Conservation (phyloP, 2,113 vertebrate genomes). For the Elaphurus davidianus region DNA sequence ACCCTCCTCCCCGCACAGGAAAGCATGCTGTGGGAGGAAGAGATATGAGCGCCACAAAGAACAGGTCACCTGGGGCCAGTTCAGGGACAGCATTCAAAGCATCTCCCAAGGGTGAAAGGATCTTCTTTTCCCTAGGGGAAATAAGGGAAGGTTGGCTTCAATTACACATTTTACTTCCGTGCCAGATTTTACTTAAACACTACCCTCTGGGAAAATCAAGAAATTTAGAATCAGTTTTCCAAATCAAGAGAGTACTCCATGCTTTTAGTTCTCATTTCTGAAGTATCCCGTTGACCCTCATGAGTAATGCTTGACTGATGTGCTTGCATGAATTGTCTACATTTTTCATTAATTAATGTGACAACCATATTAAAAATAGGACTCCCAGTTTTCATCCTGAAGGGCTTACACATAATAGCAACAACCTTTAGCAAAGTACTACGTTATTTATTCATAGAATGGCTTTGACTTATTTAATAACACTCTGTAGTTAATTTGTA, state of each 20-base stretch:
- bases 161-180: background rate
- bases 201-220: background rate
- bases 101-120: background rate
- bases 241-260: background rate
- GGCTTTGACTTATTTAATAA: conserved; percentile 38
- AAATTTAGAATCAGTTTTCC: background rate
- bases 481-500: conserved; percentile 28
- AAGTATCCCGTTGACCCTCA: background rate
- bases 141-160: background rate
- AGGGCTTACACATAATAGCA: conserved; percentile 18
- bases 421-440: conserved; percentile 32
- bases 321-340: conserved; percentile 31
- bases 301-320: conserved; percentile 15
- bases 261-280: conserved; percentile 14
- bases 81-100: background rate
- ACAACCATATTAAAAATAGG: conserved; percentile 19
- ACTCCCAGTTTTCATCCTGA: conserved; percentile 18
- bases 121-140: background rate
- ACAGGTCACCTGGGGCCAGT: background rate
- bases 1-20: background rate
- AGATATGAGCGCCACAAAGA: background rate
- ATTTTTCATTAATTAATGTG: conserved; percentile 28
- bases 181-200: conserved; percentile 1
- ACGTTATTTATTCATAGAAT: conserved; percentile 43
- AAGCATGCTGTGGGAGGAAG: too few species aligned